phyloP scores from a whole-genome alignment of 2,888 invertebrate genomes.

The Patella depressa region DNA sequence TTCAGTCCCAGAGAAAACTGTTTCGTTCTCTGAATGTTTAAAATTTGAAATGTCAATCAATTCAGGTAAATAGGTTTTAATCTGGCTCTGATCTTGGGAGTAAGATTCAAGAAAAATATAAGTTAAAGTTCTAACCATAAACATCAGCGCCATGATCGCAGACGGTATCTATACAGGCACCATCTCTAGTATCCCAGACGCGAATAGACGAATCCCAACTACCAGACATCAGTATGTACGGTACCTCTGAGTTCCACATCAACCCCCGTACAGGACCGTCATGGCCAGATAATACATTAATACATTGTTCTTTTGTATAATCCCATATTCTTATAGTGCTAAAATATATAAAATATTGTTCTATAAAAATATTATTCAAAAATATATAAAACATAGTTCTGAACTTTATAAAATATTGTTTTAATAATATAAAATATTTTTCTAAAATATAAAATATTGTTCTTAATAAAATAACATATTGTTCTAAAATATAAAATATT shows the following conservation, averaged over 20 bases:
- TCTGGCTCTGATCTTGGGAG: no score
- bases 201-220: slow-evolving; percentile 72
- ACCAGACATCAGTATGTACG: slow-evolving; percentile 71
- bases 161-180: slow-evolving; percentile 68
- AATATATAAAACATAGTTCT: no score
- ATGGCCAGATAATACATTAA: slow-evolving; percentile 69
- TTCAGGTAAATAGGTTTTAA: no score
- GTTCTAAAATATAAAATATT: no score
- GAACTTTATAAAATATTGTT: no score
- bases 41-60: no score
- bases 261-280: slow-evolving; percentile 70
- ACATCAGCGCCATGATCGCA: slow-evolving; percentile 73
- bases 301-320: slow-evolving; percentile 68
- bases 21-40: no score
- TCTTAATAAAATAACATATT: no score
- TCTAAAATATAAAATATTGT: no score
- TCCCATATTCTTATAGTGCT: slow-evolving; percentile 71
- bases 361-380: no score
- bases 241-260: slow-evolving; percentile 71
- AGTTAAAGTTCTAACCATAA: slow-evolving; percentile 69
- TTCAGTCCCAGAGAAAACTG: no score
- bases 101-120: neutral
- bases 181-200: slow-evolving; percentile 72
- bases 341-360: slow-evolving; percentile 18
- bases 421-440: no score